Percentiles rank a stretch among this genome's conserved stretches.
These are phyloP conservation scores for Philaethria dido DNA, from an alignment of 2,888 invertebrate genomes.

Conservation along the genomic window DNA sequence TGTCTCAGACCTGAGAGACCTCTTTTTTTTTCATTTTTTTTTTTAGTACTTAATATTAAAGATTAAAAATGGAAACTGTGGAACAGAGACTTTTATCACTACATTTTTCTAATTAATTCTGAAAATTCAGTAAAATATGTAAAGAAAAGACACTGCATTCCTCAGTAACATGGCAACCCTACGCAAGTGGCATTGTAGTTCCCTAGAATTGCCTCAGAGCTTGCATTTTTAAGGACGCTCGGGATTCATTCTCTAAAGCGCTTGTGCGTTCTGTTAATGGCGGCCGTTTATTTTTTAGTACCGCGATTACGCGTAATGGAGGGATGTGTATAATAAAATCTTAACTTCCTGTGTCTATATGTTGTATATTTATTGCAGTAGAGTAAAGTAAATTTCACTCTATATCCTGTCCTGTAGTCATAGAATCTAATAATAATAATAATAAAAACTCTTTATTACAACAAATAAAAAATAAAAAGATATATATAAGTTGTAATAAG, in stretches of 20 bases:
- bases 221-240: slow-evolving; percentile 52
- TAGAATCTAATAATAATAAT: no score
- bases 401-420: no score
- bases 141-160: neutral
- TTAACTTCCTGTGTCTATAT: slow-evolving; percentile 2
- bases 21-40: no score
- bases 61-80: neutral
- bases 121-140: neutral
- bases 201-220: slow-evolving; percentile 52
- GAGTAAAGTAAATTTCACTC: no score
- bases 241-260: slow-evolving; percentile 40
- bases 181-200: slow-evolving; percentile 66
- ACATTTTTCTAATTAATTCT: no score
- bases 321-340: slow-evolving; percentile 13
- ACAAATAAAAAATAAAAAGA: no score
- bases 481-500: no score
- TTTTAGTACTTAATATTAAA: no score
- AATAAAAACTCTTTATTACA: no score
- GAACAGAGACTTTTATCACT: no score
- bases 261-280: slow-evolving; percentile 40
- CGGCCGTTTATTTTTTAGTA: slow-evolving; percentile 25
- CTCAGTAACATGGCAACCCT: slow-evolving; percentile 39
- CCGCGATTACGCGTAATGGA: slow-evolving; percentile 8
- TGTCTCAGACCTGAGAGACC: no score
- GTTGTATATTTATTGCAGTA: neutral